phyloP scores from a whole-genome alignment of 2,113 vertebrate species.

The Engystomops pustulosus region DNA sequence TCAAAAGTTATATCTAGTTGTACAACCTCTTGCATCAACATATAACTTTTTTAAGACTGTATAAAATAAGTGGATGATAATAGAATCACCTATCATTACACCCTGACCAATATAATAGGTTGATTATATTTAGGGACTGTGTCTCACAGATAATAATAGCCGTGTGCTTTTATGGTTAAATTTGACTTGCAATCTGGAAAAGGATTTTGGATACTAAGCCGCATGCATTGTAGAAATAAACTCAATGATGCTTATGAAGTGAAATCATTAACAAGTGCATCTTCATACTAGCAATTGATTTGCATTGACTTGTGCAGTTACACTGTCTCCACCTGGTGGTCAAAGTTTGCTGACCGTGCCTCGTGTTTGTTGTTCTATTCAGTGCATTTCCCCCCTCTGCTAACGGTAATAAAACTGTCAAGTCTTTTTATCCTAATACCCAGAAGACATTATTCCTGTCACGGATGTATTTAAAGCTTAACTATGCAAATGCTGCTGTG shows the following conservation, averaged over 20 bases:
- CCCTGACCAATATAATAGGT: background rate
- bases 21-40: too few relatives aligned
- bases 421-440: conserved; percentile 18
- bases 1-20: too few relatives aligned
- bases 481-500: conserved; percentile 6
- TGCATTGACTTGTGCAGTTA: conserved; percentile 50
- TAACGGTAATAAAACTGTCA: conserved; percentile 12
- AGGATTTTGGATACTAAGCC: background rate
- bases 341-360: conserved; percentile 50
- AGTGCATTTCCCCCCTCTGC: background rate
- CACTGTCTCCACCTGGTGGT: conserved; percentile 59
- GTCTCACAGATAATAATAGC: background rate
- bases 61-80: too few relatives aligned
- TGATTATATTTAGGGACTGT: background rate
- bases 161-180: background rate
- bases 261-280: conserved; percentile 36
- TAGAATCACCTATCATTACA: too few relatives aligned
- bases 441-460: conserved; percentile 1
- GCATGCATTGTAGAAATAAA: background rate
- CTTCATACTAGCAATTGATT: conserved; percentile 47
- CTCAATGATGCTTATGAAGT: background rate
- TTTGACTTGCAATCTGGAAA: background rate
- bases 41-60: too few relatives aligned
- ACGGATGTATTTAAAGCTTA: conserved; percentile 11
- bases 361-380: background rate